phyloP scores from a whole-genome alignment of 1,140 invertebrate genomes.

The Drosophila tropicalis region DNA sequence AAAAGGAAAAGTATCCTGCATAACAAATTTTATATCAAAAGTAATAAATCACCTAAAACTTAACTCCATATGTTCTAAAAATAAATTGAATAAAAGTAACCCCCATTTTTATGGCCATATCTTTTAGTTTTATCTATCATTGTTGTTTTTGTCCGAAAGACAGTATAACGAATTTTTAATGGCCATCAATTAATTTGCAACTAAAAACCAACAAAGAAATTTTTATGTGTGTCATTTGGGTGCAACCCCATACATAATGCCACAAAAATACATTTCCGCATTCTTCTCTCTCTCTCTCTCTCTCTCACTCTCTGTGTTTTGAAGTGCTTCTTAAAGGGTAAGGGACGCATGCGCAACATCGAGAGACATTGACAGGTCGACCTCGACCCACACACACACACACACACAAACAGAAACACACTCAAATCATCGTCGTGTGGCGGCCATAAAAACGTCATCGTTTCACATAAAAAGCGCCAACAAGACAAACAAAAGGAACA shows the following conservation, averaged over 20 bases:
- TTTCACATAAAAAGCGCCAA: constrained; percentile 48
- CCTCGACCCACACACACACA: constrained; percentile 46
- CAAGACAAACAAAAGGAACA: constrained; percentile 32
- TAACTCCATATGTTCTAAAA: not conserved
- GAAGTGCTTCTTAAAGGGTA: constrained; percentile 4
- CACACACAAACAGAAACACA: not conserved
- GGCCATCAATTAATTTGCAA: constrained; percentile 52
- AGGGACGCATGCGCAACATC: constrained; percentile 34
- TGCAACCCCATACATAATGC: constrained; percentile 21
- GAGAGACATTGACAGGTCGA: not conserved
- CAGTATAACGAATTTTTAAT: constrained; percentile 53
- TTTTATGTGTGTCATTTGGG: constrained; percentile 54
- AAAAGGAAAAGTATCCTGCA: too few relatives aligned
- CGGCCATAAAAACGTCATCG: constrained; percentile 73
- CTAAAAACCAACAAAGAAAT: constrained; percentile 7
- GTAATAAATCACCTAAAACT: constrained; percentile 1
- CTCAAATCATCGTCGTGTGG: constrained; percentile 33
- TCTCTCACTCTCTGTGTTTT: not conserved
- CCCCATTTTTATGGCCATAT: not conserved
- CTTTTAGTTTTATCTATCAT: constrained; percentile 12
- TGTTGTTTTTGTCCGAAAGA: constrained; percentile 13
- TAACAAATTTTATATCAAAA: not conserved
- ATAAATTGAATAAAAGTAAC: not conserved
- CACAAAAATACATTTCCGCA: constrained; percentile 57
- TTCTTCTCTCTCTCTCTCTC: constrained; percentile 22